Conservation (phyloP, 2,888 invertebrate genomes). For the Sycophila texana region DNA sequence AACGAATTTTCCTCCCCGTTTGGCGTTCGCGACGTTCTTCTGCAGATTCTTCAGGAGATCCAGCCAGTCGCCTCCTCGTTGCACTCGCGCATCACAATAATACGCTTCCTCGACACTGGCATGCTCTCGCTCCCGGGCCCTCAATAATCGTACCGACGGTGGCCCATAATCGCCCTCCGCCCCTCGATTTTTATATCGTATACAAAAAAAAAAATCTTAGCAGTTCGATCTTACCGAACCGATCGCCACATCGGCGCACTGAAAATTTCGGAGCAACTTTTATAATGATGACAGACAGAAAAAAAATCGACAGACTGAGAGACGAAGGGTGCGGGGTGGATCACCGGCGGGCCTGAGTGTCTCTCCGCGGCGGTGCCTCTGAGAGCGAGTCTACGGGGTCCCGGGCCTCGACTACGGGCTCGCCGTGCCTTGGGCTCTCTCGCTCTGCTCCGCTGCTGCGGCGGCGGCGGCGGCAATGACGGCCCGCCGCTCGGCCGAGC, state of each 20-base stretch:
- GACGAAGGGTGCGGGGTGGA: neutral
- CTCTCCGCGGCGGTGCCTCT: neutral
- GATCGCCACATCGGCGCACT: too few species aligned
- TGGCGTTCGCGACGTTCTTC: neutral
- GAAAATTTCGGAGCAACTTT: too few species aligned
- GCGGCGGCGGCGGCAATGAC: constrained; percentile 18
- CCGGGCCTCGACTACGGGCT: neutral
- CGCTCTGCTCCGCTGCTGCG: constrained; percentile 8
- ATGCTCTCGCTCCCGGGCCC: too few species aligned
- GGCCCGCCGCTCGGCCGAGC: constrained; percentile 54
- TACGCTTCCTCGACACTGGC: neutral
- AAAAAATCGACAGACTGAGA: neutral
- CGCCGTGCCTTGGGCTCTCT: constrained; percentile 1
- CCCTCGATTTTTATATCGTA: too few species aligned
- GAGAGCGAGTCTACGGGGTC: constrained; percentile 10
- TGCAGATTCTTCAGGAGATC: neutral
- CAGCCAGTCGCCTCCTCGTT: neutral
- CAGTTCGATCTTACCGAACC: too few species aligned
- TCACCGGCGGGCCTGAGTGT: neutral
- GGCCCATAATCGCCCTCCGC: neutral
- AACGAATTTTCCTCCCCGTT: neutral
- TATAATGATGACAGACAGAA: neutral
- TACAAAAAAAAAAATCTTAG: too few species aligned
- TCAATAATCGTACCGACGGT: neutral
- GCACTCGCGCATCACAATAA: constrained; percentile 44